Evolutionary conservation across 1,140 invertebrate genomes (phyloP), one percentile per base, ranked within the genome.

Genomic region (Dendrolimus punctatus): DNA sequence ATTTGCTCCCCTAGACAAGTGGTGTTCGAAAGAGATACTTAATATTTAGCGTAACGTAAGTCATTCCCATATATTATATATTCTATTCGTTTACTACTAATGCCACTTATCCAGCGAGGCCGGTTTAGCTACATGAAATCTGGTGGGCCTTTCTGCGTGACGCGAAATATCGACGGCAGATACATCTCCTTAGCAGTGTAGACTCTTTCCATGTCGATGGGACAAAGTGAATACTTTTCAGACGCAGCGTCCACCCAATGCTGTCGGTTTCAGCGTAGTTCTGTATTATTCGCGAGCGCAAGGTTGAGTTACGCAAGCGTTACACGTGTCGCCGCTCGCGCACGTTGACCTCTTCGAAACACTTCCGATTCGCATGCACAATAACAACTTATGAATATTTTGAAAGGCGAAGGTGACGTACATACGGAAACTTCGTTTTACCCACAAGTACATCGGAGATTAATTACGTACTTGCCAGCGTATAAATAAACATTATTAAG

Each of bases 331-430:
- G 63, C 57, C 60, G 52, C 48, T 51, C 57, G 66, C 58, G 60
- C 60, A 47, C 57, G 58, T 46, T 73, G 78, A 76, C 80, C 79
- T 82, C 78, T 72, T 67, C 73, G 55, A 55, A 80, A 69, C 75
- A 83, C 80, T 83, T 85, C 81, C 81, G 81, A 85, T 85, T 81
- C 72, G 80, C 78, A 74, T 76, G 76, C 73, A 80, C 75, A 73
- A 71, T 68, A 54, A 64, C 59, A 58, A 70, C 68, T 71, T 68
- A 62, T 70, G 57, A 73, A 68, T 69, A 67, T 70, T 61, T 78
- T 76, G 75, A 78, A 81, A 76, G 73, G 68, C 63, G 68, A 66
- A 71, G 62, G 68, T 76, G 63, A 76, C 60, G 62, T 63, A 61
- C 46, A 57, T 54, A 57, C 71, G 71, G 68, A 76, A 74, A 64